These are phyloP conservation scores for Chrysopa pallens DNA, from an alignment of 1,140 invertebrate genomes.

Conservation along the genomic window DNA sequence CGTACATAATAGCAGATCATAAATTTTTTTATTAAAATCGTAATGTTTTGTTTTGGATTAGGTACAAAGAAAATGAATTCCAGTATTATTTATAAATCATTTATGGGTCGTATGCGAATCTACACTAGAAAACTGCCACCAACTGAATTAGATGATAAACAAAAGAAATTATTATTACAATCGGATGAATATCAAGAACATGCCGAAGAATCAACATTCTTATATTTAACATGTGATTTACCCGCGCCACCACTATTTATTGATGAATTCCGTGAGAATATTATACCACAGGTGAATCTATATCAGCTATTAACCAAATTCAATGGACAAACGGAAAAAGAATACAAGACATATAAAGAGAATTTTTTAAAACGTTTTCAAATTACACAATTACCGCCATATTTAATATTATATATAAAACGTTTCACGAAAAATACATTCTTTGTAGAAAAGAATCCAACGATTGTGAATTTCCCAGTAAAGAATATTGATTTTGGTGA, in stretches of 20 bases:
- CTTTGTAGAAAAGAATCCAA: conserved; percentile 98
- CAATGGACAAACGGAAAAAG: conserved; percentile 88
- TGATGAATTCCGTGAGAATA: conserved; percentile 94
- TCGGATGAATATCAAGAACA: conserved; percentile 80
- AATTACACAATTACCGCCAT: conserved; percentile 87
- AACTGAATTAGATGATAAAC: conserved; percentile 77
- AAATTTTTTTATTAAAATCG: no score
- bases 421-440: conserved; percentile 98
- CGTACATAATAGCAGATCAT: no score
- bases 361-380: conserved; percentile 96
- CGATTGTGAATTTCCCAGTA: conserved; percentile 98
- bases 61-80: conserved; percentile 59
- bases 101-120: conserved; percentile 89
- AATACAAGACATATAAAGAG: conserved; percentile 99
- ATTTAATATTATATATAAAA: conserved; percentile 93
- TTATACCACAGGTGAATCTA: conserved; percentile 95
- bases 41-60: no score
- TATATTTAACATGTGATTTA: conserved; percentile 92
- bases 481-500: conserved; percentile 98
- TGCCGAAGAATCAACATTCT: conserved; percentile 75
- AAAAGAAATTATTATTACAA: conserved; percentile 56
- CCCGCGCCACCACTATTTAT: conserved; percentile 92
- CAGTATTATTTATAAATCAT: conserved; percentile 89
- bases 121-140: conserved; percentile 89
- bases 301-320: conserved; percentile 89